Evolutionary conservation across 2,888 invertebrate species (phyloP), one percentile per base, ranked within the genome.

Genomic region (Adineta ricciae): DNA sequence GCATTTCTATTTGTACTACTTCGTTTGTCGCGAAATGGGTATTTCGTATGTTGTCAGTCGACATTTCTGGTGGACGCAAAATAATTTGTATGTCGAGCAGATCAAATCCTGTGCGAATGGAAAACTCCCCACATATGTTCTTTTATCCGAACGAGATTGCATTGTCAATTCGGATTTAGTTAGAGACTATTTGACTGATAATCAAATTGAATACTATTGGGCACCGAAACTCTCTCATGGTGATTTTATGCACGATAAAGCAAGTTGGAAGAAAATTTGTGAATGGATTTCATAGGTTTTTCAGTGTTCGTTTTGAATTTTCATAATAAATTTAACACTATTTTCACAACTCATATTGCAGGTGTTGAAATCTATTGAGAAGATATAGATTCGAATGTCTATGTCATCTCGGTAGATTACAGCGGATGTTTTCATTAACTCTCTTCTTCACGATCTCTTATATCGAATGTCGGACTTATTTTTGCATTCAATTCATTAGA

Each of bases 31-130:
- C 14, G 78, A 78, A n/a, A 14, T 78, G n/a, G 78, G 78, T 78
- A 78, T 78, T 24, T 78, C 78, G 5, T 14, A 78, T 41, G 78
- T 78, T 7, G n/a, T 78, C 9, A 41, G 78, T 78, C 78, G 78
- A 24, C 78, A 78, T 78, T 78, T 78, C n/a, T 78, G 78, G 78
- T 78, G 78, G 78, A 41, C 41, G 11, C 78, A 78, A 78, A 78
- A 78, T 78, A 78, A 41, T 78, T 41, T 78, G n/a, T 78, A 41
- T 41, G 14, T 41, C n/a, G 78, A 78, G 41, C 78, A 78, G 24
- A 38, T 78, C 38, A 38, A 2, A 24, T 41, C 41, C 24, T 64
- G 64, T 64, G 27, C 64, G 19, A 64, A 11, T 19, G 19, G 19
- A 64, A 41, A 41, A n/a, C 24, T 78, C 3, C 78, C 38, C 4